Evolutionary conservation across 2,797 vertebrate genomes (phyloP).

Genomic region (Malurus leucopterus): DNA sequence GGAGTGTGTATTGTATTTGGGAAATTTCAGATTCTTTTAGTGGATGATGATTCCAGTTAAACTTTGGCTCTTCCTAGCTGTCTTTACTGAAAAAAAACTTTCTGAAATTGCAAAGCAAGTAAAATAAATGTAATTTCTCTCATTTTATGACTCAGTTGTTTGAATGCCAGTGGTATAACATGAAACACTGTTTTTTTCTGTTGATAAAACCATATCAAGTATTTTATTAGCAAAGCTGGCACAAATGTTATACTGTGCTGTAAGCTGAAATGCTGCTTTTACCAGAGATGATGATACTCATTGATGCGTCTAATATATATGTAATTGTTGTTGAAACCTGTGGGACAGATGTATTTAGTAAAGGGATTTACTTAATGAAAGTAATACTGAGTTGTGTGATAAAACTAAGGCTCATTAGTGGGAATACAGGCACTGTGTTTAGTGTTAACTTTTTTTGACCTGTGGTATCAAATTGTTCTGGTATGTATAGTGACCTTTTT

Average conservation of each 20-base stretch:
- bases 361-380: neutral
- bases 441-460: neutral
- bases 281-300: neutral
- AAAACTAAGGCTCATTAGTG: neutral
- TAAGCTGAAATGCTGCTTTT: neutral
- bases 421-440: neutral
- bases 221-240: neutral
- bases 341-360: neutral
- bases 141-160: neutral
- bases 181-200: neutral
- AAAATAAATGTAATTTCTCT: neutral
- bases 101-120: neutral
- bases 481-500: neutral
- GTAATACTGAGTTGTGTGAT: neutral
- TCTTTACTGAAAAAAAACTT: neutral
- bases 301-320: fast-evolving
- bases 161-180: neutral
- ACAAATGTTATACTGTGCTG: neutral
- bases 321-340: neutral
- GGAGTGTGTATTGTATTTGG: neutral
- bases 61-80: neutral
- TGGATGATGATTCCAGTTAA: neutral
- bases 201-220: neutral
- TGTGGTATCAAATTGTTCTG: neutral
- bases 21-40: neutral